A percentile compares a stretch with the other conserved stretches of the same genome.
Conservation (phyloP, 2,113 vertebrate genomes). For the Festucalex cinctus region DNA sequence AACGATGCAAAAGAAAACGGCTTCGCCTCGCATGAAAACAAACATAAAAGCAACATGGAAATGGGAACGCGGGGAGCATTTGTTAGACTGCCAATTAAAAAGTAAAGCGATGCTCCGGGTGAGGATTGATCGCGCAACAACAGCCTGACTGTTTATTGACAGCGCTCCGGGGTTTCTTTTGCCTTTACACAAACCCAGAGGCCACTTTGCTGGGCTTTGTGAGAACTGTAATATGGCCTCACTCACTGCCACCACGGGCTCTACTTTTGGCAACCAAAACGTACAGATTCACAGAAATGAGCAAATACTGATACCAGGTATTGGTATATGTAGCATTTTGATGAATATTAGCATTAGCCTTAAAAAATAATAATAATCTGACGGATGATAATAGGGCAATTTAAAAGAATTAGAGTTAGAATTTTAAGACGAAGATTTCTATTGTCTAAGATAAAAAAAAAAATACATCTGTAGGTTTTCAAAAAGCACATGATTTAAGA, state of each 20-base stretch:
- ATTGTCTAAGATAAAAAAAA: too few relatives aligned
- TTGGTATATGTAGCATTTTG: too few relatives aligned
- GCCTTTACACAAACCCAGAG: slow-evolving; percentile 45
- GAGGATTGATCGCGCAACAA: slow-evolving; percentile 65
- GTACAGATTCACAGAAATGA: too few relatives aligned
- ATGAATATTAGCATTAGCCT: too few relatives aligned
- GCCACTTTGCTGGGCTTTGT: slow-evolving; percentile 35
- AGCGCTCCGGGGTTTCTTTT: slow-evolving; percentile 44
- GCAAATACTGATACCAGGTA: too few relatives aligned
- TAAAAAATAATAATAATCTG: too few relatives aligned
- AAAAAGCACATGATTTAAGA: too few relatives aligned
- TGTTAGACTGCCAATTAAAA: slow-evolving; percentile 50
- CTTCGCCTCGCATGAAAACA: neutral
- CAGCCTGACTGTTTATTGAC: slow-evolving; percentile 67
- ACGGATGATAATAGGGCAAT: too few relatives aligned
- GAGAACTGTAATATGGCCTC: slow-evolving; percentile 33
- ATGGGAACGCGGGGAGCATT: slow-evolving; percentile 20
- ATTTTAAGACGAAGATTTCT: too few relatives aligned
- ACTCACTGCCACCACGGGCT: slow-evolving; percentile 9
- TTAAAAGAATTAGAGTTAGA: too few relatives aligned
- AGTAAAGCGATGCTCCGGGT: slow-evolving; percentile 47
- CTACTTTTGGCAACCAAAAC: slow-evolving; percentile 39
- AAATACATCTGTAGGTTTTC: too few relatives aligned
- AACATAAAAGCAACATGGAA: neutral
- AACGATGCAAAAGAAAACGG: neutral